Evolutionary conservation across 2,888 invertebrate species (phyloP).

Genomic region (Microchrysa polita): DNA sequence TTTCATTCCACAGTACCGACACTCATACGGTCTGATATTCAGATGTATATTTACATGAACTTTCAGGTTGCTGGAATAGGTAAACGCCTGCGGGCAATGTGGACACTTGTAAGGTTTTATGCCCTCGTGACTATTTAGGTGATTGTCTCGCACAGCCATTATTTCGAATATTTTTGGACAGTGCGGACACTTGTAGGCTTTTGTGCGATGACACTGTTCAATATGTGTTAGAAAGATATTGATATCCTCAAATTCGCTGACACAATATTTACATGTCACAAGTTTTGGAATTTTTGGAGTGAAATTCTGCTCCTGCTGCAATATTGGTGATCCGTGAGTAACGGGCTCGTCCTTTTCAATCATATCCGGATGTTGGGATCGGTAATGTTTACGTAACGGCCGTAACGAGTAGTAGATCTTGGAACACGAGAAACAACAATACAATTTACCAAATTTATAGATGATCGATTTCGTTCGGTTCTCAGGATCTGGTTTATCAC

Average conservation of each 20-base stretch:
- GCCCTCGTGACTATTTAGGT: too few species aligned
- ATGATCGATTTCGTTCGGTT: too few species aligned
- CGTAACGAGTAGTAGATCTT: too few species aligned
- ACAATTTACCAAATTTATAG: too few species aligned
- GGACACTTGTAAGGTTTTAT: conserved; percentile 41
- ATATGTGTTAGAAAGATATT: background rate
- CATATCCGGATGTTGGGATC: background rate
- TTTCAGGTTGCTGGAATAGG: conserved; percentile 48
- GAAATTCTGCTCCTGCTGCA: background rate
- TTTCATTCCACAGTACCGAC: conserved; percentile 44
- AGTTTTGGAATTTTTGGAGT: background rate
- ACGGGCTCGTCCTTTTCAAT: background rate
- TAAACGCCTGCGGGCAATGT: conserved; percentile 50
- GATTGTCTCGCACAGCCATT: too few species aligned
- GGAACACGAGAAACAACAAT: too few species aligned
- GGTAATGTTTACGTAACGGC: background rate
- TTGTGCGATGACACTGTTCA: background rate
- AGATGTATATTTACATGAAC: conserved; percentile 49
- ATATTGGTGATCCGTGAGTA: background rate
- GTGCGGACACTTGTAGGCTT: background rate
- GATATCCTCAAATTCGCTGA: background rate
- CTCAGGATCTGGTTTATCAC: too few species aligned
- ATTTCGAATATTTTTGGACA: background rate
- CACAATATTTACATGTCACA: background rate
- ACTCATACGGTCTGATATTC: conserved; percentile 47